Conservation (phyloP, 1,140 invertebrate genomes). For the Ceratina australensis region DNA sequence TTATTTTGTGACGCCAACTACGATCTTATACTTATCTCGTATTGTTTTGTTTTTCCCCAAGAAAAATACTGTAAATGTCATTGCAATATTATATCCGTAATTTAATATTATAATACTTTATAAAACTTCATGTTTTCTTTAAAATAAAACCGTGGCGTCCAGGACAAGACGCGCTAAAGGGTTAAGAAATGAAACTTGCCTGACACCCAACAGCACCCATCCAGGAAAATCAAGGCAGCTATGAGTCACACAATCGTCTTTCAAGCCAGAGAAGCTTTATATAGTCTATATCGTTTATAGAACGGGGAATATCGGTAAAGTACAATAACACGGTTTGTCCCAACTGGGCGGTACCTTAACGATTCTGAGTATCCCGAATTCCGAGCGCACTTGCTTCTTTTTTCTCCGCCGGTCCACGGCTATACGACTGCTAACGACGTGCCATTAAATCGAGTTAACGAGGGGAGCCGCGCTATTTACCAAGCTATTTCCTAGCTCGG, state of each 20-base stretch:
- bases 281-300: constrained; percentile 47
- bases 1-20: too few relatives aligned
- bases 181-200: too few relatives aligned
- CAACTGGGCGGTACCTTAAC: constrained; percentile 41
- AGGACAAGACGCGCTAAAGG: too few relatives aligned
- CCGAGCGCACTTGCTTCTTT: constrained; percentile 47
- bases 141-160: too few relatives aligned
- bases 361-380: constrained; percentile 68
- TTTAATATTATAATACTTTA: too few relatives aligned
- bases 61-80: too few relatives aligned
- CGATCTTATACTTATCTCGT: too few relatives aligned
- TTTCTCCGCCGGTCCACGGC: constrained; percentile 30
- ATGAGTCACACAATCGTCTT: constrained; percentile 23
- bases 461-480: constrained; percentile 63
- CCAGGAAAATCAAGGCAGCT: neutral
- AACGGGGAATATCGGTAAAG: constrained; percentile 40
- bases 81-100: too few relatives aligned
- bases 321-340: constrained; percentile 45
- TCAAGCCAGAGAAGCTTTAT: constrained; percentile 29
- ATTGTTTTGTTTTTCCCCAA: too few relatives aligned
- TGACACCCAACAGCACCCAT: neutral
- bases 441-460: constrained; percentile 72
- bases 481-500: constrained; percentile 59
- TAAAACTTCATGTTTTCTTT: too few relatives aligned
- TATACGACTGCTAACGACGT: constrained; percentile 69